Base-by-base conservation (phyloP, 2,888 invertebrate genomes). In the Polylopha cassiicola region DNA sequence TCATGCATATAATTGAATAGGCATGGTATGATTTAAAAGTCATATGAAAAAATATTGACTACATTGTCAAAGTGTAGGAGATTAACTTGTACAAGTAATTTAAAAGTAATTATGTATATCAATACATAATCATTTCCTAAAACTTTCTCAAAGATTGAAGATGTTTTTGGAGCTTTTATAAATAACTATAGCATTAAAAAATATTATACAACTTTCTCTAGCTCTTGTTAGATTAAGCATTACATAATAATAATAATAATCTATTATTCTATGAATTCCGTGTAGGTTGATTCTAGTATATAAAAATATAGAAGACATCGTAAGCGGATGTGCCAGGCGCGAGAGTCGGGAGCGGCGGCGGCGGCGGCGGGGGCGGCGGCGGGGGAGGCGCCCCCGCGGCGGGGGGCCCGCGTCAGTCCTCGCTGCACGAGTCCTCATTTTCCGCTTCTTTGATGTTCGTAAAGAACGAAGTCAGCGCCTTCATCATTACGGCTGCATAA, bases 391-490 rank as follows among this genome's bases (percentile, higher is more conserved):
- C 57, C 48, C 46, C 57, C 60, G 60, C 61, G 46, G 50, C 57
- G 41, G 5, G 39, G 2, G 33, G 50, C 63, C 52, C 65, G 48
- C 65, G 82, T 85, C 82, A 85, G 74, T 82, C 82, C 63, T 84
- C 84, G 59, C 84, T 81, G 54, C 79, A 74, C 3, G 85, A 82
- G 60, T 85, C 88, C 50, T 90, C 88, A 52, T 90, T 90, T 55
- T 91, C 91, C 34, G 86, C 88, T 71, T 92, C 91, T 63, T 88
- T 88, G 53, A 92, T 82, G 64, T 88, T 88, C 30, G 89, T 89
- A 78, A 92, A 91, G 85, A 92, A 92, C 51, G 90, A 90, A 39
- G 90, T 90, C 47, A 94, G 86, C 55, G 92, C 90, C 71, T 89
- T 90, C 55, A 91, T 70, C 58, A 93, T 91, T 23, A 93, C 90